Evolutionary conservation across 2,888 invertebrate species (phyloP), one percentile per base, ranked within the genome.

Genomic region (Hyposoter didymator): DNA sequence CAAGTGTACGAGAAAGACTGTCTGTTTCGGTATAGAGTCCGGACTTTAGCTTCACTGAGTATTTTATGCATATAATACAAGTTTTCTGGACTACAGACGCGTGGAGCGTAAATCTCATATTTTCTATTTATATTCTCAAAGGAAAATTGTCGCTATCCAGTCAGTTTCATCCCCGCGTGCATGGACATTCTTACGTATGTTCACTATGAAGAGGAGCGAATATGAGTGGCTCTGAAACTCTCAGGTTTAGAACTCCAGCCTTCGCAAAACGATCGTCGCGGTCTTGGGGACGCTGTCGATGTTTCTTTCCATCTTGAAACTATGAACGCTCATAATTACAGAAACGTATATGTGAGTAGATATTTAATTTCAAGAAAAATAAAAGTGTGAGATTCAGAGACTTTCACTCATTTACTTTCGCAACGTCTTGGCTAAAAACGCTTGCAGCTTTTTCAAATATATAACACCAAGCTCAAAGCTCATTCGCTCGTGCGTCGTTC

Each of bases 401-500:
- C 28, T 78, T 55, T 17, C 32, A 39, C 32, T 73, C 32, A 22
- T 55, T 47, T 59, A 32, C 67, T 74, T 47, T 19, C 28, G 64
- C 39, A 39, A 28, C 62, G 49, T 43, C 52, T 66, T 49, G 80
- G 43, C 43, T 14, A 28, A 64, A 45, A n/a, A 12, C 17, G 55
- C 14, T 14, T 43, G 17, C 43, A 39, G 43, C 12, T 55, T 28
- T 12, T 73, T 22, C 67, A 67, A 73, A 32, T 69, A 59, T 78
- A 78, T 32, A 69, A 74, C 35, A 19, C 67, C 39, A 45, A 64
- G 64, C 22, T 28, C 22, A 64, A 75, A 69, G 43, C 75, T 35
- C 59, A 74, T 67, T 74, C 66, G 67, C 67, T 74, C 67, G 64
- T 43, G 39, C 74, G 67, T 69, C 55, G 32, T 76, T 78, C 73